A percentile compares a stretch with the other conserved stretches of the same genome.
Evolutionary conservation across 2,113 vertebrate species (phyloP).

Genomic region (Leucopsar rothschildi): DNA sequence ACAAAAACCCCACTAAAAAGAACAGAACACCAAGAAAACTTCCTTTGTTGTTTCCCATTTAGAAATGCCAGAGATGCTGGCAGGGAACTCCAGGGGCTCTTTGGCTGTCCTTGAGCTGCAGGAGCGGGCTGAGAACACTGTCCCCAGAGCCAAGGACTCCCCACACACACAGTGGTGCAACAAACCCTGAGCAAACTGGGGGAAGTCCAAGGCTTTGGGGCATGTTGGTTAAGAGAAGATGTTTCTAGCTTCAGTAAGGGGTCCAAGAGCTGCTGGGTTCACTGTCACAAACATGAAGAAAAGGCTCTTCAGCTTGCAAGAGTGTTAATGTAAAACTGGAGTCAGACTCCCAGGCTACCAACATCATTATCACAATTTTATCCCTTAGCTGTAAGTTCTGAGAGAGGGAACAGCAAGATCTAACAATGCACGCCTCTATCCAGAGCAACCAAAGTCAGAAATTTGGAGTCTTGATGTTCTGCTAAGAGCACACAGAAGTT

Average conservation of each 20-base stretch:
- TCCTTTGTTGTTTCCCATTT: neutral
- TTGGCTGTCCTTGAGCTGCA: neutral
- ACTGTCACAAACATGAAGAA: neutral
- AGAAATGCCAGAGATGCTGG: neutral
- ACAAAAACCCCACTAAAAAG: neutral
- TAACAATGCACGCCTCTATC: neutral
- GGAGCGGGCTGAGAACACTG: neutral
- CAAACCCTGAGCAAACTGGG: neutral
- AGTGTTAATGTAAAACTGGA: neutral
- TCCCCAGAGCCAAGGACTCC: neutral
- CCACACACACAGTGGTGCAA: neutral
- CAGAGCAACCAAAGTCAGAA: neutral
- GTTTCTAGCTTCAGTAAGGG: neutral
- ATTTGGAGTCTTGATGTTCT: neutral
- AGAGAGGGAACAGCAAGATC: neutral
- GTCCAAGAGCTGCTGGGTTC: neutral
- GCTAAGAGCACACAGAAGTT: neutral
- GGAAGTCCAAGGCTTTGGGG: neutral
- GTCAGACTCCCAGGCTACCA: neutral
- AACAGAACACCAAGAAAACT: neutral
- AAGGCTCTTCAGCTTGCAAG: neutral
- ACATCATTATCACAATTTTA: neutral
- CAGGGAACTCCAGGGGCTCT: neutral
- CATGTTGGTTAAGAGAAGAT: neutral
- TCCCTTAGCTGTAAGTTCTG: neutral